Evolutionary conservation across 2,888 invertebrate species (phyloP).

Genomic region (Drosophila borealis): DNA sequence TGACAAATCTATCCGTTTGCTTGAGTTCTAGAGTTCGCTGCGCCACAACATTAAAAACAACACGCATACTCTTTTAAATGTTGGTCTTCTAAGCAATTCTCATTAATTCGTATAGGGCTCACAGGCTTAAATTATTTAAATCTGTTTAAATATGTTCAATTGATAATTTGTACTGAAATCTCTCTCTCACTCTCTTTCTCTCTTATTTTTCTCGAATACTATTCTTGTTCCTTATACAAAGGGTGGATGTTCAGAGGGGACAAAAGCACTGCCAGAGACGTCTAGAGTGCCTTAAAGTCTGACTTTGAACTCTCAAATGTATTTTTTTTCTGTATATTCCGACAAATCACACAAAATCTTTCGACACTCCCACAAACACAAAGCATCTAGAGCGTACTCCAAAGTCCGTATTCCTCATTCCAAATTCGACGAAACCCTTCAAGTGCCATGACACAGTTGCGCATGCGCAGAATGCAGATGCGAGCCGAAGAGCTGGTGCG

Average conservation of each 20-base stretch:
- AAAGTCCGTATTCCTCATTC: not conserved
- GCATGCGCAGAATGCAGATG: slow-evolving; percentile 9
- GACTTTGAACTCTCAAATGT: not conserved
- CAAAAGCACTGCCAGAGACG: not conserved
- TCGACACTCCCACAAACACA: not conserved
- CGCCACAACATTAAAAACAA: too few relatives aligned
- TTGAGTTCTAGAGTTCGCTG: too few relatives aligned
- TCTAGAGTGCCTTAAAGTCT: not conserved
- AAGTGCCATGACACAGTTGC: slow-evolving; percentile 12
- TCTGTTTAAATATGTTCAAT: too few relatives aligned
- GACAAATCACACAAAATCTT: not conserved
- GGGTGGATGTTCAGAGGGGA: not conserved
- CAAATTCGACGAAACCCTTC: slow-evolving; percentile 13
- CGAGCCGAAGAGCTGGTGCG: slow-evolving; percentile 29
- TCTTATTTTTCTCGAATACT: too few relatives aligned
- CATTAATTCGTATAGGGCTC: too few relatives aligned
- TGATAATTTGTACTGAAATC: too few relatives aligned
- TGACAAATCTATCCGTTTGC: too few relatives aligned
- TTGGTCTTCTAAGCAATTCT: too few relatives aligned
- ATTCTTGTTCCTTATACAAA: too few relatives aligned
- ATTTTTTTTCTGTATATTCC: not conserved
- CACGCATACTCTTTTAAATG: too few relatives aligned
- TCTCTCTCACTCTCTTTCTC: too few relatives aligned
- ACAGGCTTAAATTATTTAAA: too few relatives aligned
- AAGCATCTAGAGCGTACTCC: not conserved